Evolutionary conservation across 2,888 invertebrate species (phyloP).

Genomic region (Molorchus minor): DNA sequence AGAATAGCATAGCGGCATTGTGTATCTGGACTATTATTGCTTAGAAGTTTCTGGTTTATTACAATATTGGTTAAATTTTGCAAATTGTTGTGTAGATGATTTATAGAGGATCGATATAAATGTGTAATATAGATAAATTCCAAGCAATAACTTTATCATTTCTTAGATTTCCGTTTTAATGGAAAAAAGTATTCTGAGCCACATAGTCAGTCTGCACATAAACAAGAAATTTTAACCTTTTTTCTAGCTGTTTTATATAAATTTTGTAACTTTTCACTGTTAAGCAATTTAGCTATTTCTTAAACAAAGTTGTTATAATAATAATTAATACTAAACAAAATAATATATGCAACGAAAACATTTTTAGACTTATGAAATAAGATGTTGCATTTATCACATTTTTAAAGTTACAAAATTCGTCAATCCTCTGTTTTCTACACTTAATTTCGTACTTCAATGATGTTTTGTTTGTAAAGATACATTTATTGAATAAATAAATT

Average conservation of each 20-base stretch:
- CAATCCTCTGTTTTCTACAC: slow-evolving; percentile 42
- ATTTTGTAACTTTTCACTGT: slow-evolving; percentile 40
- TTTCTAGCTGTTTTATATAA: slow-evolving; percentile 18
- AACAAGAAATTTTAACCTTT: not conserved
- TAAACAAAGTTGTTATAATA: slow-evolving; percentile 19
- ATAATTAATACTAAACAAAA: too few relatives aligned
- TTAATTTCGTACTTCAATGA: slow-evolving; percentile 21
- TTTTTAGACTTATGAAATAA: slow-evolving; percentile 10
- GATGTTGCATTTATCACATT: slow-evolving; percentile 1
- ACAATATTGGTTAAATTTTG: too few relatives aligned
- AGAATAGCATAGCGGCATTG: too few relatives aligned
- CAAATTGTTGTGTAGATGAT: too few relatives aligned
- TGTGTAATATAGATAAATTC: not conserved
- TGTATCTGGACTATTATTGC: too few relatives aligned
- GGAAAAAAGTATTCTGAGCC: slow-evolving; percentile 1
- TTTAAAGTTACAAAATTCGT: slow-evolving; percentile 36
- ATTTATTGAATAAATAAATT: slow-evolving; percentile 54
- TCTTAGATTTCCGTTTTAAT: not conserved
- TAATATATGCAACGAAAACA: slow-evolving; percentile 34
- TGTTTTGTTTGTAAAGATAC: slow-evolving; percentile 48
- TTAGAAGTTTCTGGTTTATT: too few relatives aligned
- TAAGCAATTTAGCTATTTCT: slow-evolving; percentile 20
- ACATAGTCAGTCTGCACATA: slow-evolving; percentile 25
- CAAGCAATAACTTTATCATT: slow-evolving; percentile 14
- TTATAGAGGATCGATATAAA: too few relatives aligned